phyloP scores from a whole-genome alignment of 2,888 invertebrate species.

The Notocelia uddmanniana region DNA sequence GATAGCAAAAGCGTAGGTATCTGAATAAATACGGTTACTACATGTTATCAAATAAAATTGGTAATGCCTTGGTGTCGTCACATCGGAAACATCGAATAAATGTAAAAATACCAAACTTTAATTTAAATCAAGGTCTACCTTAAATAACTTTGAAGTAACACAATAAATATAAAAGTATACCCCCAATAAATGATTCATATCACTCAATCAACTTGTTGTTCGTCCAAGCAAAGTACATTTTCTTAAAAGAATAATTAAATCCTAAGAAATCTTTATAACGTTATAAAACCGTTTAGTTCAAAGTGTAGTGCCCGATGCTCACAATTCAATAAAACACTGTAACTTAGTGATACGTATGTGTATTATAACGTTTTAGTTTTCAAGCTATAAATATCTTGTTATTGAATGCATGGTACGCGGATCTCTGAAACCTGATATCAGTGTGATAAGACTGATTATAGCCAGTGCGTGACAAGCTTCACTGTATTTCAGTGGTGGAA shows the following conservation, averaged over 20 bases:
- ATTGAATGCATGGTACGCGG: conserved; percentile 8
- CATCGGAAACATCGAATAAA: too few relatives aligned
- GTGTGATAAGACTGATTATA: conserved; percentile 17
- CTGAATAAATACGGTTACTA: too few relatives aligned
- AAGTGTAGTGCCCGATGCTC: neutral
- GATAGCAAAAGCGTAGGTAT: too few relatives aligned
- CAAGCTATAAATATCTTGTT: neutral
- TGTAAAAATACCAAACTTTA: too few relatives aligned
- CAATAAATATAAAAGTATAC: neutral
- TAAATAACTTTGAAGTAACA: neutral
- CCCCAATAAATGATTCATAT: neutral
- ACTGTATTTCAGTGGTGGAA: conserved; percentile 14
- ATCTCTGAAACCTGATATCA: conserved; percentile 33
- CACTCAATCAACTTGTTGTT: neutral
- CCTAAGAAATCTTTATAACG: neutral
- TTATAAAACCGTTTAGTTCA: neutral
- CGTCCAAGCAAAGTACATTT: neutral
- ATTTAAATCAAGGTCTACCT: conserved; percentile 8
- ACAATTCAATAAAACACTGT: neutral
- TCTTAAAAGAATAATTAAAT: neutral
- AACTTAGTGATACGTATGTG: neutral
- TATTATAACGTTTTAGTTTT: neutral
- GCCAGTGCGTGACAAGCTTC: conserved; percentile 4
- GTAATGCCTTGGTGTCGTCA: too few relatives aligned
- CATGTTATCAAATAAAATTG: too few relatives aligned